Base-by-base conservation (phyloP, 1,140 invertebrate species). In the Drosophila serrata region DNA sequence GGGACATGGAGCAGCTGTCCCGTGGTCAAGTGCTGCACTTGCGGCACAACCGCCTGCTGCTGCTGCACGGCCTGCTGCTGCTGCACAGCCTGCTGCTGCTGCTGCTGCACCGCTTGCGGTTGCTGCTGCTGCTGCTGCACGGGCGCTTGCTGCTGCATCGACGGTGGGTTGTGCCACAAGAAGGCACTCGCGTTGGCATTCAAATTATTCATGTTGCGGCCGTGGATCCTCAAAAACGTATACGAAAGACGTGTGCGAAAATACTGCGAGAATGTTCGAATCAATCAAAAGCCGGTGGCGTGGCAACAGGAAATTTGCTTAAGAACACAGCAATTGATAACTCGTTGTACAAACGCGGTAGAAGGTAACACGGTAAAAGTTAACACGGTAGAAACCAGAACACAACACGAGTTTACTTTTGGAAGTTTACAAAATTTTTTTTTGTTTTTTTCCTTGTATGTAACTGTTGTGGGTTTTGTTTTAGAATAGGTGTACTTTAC, bases 201-300 rank as follows among this genome's bases (percentile, higher is more conserved):
- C 35, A 82, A 29, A 55, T 88, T 88, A n/a, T 90, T 87, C 84
- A 88, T 88, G 15, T 4, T 51, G 12, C 19, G 33, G 24, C 27
- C 29, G 6, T 33, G 2, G 19, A 33, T 24, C 24, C 22, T 19
- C 33, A 9, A 17, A 22, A 55, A 46, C 13, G 3, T 11, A 35
- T 40, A 15, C 29, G 12, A 35, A 53, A 55, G 15, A n/a, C 8
- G 27, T 15, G 12, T 29, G 46, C 24, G 7, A 35, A n/a, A 6
- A 37, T 7, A 24, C n/a, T 31, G 27, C 9, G 42, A 15, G 7
- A 42, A 40, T n/a, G 45, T 9, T 29, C 35, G 3, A 4, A 13
- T 31, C 31, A 8, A 27, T 35, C 19, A 19, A 19, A 43, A n/a
- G 6, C 19, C 31, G n/a, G 24, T 17, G 33, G 24, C 33, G 19